Base-by-base conservation (phyloP, 2,888 invertebrate species). In the Oscheius sp. region DNA sequence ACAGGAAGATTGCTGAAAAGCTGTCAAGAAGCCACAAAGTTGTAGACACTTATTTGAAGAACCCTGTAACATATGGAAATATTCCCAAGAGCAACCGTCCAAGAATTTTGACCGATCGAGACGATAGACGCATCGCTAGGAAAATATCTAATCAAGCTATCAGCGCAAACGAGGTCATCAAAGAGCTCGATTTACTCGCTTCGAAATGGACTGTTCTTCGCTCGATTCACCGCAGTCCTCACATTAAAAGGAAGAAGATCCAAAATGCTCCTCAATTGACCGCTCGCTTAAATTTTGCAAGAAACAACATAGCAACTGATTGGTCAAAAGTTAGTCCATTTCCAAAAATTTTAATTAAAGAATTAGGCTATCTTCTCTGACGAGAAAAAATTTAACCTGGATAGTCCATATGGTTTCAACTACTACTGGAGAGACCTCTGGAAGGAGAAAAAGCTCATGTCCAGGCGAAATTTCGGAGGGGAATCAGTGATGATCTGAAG, bases 251-350 rank as follows among this genome's bases (percentile, higher is more conserved):
- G 17, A 23, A 37, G 27, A 25, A 4, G 15, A 64, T 69, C 64
- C 6, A 33, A 27, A 20, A n/a, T 12, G 27, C 52, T 25, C 69
- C 69, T 6, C 17, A 3, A 5, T 27, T 69, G 48, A 50, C 53
- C 12, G 37, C n/a, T 25, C n/a, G n/a, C n/a, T n/a, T n/a, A n/a
- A n/a, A n/a, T n/a, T n/a, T n/a, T n/a, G n/a, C n/a, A n/a, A n/a
- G n/a, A n/a, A n/a, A n/a, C n/a, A n/a, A n/a, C n/a, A n/a, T n/a
- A n/a, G n/a, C n/a, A n/a, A n/a, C n/a, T n/a, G n/a, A n/a, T n/a
- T n/a, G n/a, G n/a, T n/a, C n/a, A n/a, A n/a, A n/a, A n/a, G n/a
- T n/a, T n/a, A n/a, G n/a, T n/a, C n/a, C n/a, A n/a, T n/a, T n/a
- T n/a, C n/a, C n/a, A n/a, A n/a, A n/a, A n/a, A n/a, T n/a, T n/a